These are phyloP conservation scores for Bombyx mandarina DNA, from an alignment of 1,140 invertebrate species.

Conservation along the genomic window DNA sequence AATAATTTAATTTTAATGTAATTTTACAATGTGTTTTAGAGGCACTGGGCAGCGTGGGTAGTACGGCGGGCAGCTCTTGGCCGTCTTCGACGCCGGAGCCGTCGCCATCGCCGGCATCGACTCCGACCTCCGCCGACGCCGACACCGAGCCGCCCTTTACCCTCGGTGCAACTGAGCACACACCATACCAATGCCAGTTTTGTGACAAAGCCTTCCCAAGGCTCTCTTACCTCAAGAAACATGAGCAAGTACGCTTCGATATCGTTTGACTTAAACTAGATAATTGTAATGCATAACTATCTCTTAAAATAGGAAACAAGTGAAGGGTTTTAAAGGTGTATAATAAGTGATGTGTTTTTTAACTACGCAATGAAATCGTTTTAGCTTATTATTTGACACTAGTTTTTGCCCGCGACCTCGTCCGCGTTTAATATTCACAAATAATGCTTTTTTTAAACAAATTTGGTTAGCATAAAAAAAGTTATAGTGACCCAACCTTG, in stretches of 20 bases:
- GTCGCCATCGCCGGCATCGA: conserved; percentile 73
- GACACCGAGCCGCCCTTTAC: conserved; percentile 76
- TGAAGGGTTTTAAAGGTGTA: too few relatives aligned
- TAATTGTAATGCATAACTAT: too few relatives aligned
- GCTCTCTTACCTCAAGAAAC: conserved; percentile 89
- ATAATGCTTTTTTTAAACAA: too few relatives aligned
- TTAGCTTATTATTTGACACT: too few relatives aligned
- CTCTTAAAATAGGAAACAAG: too few relatives aligned
- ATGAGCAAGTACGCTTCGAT: conserved; percentile 84
- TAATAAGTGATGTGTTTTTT: too few relatives aligned
- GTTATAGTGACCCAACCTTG: too few relatives aligned
- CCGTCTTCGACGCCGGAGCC: conserved; percentile 73
- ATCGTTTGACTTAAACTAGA: neutral
- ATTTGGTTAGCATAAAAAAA: too few relatives aligned
- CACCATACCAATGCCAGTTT: conserved; percentile 91
- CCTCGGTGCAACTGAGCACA: conserved; percentile 79
- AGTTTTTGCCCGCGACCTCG: too few relatives aligned
- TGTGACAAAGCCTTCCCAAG: conserved; percentile 93
- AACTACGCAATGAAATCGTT: too few relatives aligned
- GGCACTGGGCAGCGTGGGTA: conserved; percentile 76
- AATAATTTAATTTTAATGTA: too few relatives aligned
- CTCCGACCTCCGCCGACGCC: conserved; percentile 75
- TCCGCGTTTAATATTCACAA: too few relatives aligned
- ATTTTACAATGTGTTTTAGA: conserved; percentile 50
- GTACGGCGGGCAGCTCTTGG: conserved; percentile 77